These are phyloP conservation scores for Caerostris darwini DNA, from an alignment of 1,140 invertebrate genomes.

Conservation along the genomic window DNA sequence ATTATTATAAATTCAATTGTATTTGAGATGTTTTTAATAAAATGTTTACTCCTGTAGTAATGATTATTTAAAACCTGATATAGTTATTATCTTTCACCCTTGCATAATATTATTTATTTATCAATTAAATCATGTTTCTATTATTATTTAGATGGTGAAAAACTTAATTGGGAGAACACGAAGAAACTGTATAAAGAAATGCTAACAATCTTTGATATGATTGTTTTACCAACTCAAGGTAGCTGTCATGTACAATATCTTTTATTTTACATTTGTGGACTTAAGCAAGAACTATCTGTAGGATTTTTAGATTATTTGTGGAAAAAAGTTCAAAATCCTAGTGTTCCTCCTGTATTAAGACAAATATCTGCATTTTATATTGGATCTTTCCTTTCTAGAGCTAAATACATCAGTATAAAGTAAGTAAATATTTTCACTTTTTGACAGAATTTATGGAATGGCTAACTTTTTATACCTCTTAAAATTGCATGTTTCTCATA, in stretches of 20 bases:
- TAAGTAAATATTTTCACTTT: conserved; percentile 82
- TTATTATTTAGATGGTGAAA: conserved; percentile 14
- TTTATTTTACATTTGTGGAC: conserved; percentile 89
- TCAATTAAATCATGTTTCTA: background rate
- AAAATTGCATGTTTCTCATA: too few species aligned
- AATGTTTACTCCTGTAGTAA: too few species aligned
- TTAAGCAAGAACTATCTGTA: conserved; percentile 86
- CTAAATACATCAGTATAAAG: conserved; percentile 86
- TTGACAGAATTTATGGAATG: background rate
- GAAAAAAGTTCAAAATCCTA: conserved; percentile 88
- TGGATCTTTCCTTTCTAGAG: conserved; percentile 88
- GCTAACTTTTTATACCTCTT: too few species aligned
- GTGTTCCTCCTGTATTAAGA: conserved; percentile 85
- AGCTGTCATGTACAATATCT: conserved; percentile 90
- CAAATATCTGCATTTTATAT: conserved; percentile 89
- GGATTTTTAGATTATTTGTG: conserved; percentile 89
- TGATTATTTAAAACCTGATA: too few species aligned
- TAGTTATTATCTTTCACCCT: too few species aligned
- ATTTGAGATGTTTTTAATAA: too few species aligned
- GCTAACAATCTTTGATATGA: conserved; percentile 87
- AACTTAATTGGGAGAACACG: conserved; percentile 82
- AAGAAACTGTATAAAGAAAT: conserved; percentile 83
- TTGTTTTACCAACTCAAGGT: conserved; percentile 88
- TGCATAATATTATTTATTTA: background rate
- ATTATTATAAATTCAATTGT: too few species aligned